Conservation (phyloP, 2,113 vertebrate species). For the Zeus faber region DNA sequence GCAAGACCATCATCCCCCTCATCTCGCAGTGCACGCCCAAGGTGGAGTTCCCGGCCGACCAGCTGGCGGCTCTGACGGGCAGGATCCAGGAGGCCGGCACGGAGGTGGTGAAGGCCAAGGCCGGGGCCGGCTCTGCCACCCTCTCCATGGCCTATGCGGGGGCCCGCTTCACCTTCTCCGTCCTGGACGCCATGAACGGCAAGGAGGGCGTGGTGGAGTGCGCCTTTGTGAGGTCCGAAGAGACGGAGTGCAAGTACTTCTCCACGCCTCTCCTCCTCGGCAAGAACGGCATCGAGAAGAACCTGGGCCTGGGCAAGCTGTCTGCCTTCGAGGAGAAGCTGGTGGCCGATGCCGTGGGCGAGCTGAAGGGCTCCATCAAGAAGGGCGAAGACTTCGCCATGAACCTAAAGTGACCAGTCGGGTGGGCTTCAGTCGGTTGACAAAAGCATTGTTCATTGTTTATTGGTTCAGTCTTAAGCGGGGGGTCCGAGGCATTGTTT, state of each 20-base stretch:
- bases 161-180: conserved; percentile 92
- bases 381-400: conserved; percentile 95
- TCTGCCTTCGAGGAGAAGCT: conserved; percentile 93
- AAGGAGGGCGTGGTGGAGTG: conserved; percentile 95
- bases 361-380: conserved; percentile 95
- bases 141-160: conserved; percentile 97
- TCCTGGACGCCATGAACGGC: conserved; percentile 92
- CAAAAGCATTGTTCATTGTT: conserved; percentile 34
- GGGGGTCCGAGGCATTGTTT: conserved; percentile 30
- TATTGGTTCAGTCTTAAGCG: conserved; percentile 45
- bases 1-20: conserved; percentile 96
- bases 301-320: conserved; percentile 90
- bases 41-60: conserved; percentile 90
- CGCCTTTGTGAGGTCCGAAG: conserved; percentile 86
- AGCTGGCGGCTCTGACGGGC: conserved; percentile 79
- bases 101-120: conserved; percentile 97
- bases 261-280: conserved; percentile 93
- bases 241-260: conserved; percentile 92
- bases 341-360: conserved; percentile 81
- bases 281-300: conserved; percentile 97
- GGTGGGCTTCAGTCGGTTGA: not conserved
- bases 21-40: conserved; percentile 96
- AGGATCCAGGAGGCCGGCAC: conserved; percentile 97
- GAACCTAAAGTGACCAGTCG: conserved; percentile 87
- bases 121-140: conserved; percentile 94